Evolutionary conservation across 1,140 invertebrate species (phyloP), one percentile per base, ranked within the genome.

Genomic region (Campoletis sonorensis): DNA sequence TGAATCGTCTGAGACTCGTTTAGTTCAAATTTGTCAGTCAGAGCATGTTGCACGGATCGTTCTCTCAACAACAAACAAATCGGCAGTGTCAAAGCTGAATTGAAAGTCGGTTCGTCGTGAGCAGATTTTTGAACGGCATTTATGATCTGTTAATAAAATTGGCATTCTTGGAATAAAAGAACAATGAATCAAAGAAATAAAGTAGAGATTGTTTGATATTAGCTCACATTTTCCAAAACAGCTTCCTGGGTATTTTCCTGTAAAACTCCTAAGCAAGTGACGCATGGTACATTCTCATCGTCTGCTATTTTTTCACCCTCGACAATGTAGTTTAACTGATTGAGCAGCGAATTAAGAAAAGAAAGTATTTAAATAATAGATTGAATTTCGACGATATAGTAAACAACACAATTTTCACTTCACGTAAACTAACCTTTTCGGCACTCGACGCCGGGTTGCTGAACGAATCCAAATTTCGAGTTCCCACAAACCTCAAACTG

Each of bases 241-340:
- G 87, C 84, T 79, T 92, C 85, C 80, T 93, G 88, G 80, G 89
- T 88, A 10, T 90, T 84, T 80, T 93, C 85, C 80, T 95, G 93
- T 27, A 96, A 92, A n/a, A 96, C 89, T 54, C 94, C 95, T 51
- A 96, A 85, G 88, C 95, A 96, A 11, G 92, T 90, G 0, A 93
- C 84, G 85, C 95, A 96, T 7, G 91, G 82, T 26, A 18, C 10
- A 82, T 90, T 88, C 2, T 83, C 49, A 51, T 93, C 91, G n/a
- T 84, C 45, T 73, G 90, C 86, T 30, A 83, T 10, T 4, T 45
- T 45, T 45, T 45, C 79, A 8, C 21, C 23, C 67, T 85, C 84
- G 37, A 86, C 84, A 10, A 86, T 82, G 79, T 86, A 88, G 23
- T 81, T 84, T n/a, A 88, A 64, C 90, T 91, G 37, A 13, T 45